phyloP scores from a whole-genome alignment of 2,113 vertebrate species.

The Dolichallabes microphthalmus region DNA sequence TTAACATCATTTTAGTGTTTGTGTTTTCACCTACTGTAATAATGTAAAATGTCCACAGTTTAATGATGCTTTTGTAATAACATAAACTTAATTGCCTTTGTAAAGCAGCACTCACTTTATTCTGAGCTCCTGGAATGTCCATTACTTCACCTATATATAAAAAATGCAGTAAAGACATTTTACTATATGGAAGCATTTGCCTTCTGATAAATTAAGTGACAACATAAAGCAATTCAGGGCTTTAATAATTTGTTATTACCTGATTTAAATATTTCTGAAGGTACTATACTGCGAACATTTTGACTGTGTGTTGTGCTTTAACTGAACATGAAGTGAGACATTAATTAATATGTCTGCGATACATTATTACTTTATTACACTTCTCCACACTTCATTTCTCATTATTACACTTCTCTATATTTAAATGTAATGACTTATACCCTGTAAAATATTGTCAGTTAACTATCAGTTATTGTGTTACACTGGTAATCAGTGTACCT shows the following conservation, averaged over 20 bases:
- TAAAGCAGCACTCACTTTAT: slow-evolving; percentile 69
- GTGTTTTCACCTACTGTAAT: neutral
- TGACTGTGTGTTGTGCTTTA: neutral
- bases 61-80: neutral
- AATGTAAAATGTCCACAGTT: neutral
- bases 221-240: neutral
- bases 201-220: neutral
- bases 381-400: neutral
- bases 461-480: neutral
- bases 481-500: neutral
- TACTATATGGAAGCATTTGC: neutral
- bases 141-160: slow-evolving; percentile 76
- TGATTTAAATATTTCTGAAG: neutral
- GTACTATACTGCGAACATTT: neutral
- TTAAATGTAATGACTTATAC: neutral
- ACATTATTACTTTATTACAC: neutral
- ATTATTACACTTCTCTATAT: neutral
- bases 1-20: neutral
- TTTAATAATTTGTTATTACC: neutral
- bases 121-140: slow-evolving; percentile 74
- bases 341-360: neutral
- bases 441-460: neutral
- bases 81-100: neutral
- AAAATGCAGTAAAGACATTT: neutral
- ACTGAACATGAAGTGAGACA: neutral